Evolutionary conservation across 2,113 vertebrate species (phyloP).

Genomic region (Plotosus lineatus): DNA sequence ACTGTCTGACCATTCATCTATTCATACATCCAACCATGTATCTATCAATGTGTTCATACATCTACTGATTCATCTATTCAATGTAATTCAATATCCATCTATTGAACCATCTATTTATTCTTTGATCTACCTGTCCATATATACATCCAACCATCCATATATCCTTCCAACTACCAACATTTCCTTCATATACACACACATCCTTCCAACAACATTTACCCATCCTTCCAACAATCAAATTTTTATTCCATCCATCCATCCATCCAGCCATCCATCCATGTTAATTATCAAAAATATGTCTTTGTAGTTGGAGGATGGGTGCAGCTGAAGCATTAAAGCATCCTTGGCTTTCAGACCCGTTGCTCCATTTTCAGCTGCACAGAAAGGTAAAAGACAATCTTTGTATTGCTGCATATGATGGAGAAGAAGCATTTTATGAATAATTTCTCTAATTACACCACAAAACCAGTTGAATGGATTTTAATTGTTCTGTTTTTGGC

Average conservation of each 20-base stretch:
- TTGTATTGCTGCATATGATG: not conserved
- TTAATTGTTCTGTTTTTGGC: constrained; percentile 3
- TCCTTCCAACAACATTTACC: not conserved
- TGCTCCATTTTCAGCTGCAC: constrained; percentile 79
- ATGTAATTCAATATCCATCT: too few relatives aligned
- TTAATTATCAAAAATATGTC: constrained; percentile 5
- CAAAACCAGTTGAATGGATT: not conserved
- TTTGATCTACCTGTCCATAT: too few relatives aligned
- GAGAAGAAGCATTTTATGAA: too few relatives aligned
- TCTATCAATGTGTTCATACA: not conserved
- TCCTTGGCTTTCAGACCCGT: constrained; percentile 86
- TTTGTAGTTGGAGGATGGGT: constrained; percentile 90
- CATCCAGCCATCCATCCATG: not conserved
- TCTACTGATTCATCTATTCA: not conserved
- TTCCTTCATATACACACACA: too few relatives aligned
- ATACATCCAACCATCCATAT: too few relatives aligned
- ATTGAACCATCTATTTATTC: not conserved
- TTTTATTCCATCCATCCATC: too few relatives aligned
- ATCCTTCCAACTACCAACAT: too few relatives aligned
- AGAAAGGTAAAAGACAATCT: constrained; percentile 74
- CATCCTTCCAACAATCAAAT: too few relatives aligned
- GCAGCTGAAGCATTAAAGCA: constrained; percentile 90
- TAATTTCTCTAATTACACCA: too few relatives aligned
- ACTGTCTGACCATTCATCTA: not conserved
- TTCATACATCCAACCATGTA: not conserved